A percentile compares a stretch with the other conserved stretches of the same genome.
Conservation (phyloP, 2,113 vertebrate genomes). For the Colaptes auratus region DNA sequence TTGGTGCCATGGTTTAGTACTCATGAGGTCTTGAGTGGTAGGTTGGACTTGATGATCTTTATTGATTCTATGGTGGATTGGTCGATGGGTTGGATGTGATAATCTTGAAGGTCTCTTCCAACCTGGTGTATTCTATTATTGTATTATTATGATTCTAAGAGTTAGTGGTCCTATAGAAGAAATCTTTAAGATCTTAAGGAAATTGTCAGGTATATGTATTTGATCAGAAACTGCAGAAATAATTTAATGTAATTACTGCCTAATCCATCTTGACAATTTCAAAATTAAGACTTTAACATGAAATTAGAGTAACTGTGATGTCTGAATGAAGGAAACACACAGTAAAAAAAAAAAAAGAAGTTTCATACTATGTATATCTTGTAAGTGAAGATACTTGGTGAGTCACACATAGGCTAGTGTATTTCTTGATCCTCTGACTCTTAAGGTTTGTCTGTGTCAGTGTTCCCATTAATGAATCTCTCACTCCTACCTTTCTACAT, state of each 20-base stretch:
- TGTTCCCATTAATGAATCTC: background rate
- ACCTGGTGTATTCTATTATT: no score
- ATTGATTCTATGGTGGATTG: no score
- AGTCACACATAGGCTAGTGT: constrained; percentile 35
- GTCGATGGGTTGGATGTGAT: no score
- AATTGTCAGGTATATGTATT: background rate
- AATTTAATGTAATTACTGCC: constrained; percentile 24
- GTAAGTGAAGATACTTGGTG: constrained; percentile 2
- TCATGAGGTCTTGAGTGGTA: no score
- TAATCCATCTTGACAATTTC: constrained; percentile 18
- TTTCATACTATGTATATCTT: constrained; percentile 7
- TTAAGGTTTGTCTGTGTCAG: constrained; percentile 14
- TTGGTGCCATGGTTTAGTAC: no score
- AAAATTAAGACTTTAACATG: constrained; percentile 24
- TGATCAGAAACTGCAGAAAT: constrained; percentile 12
- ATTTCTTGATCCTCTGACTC: constrained; percentile 35
- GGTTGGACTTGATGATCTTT: no score
- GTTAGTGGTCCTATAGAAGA: background rate
- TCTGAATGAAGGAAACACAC: background rate
- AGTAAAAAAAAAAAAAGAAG: background rate
- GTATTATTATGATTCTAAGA: no score
- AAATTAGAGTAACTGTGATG: constrained; percentile 16
- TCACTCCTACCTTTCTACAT: background rate
- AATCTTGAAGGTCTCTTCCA: no score
- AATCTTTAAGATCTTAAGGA: background rate